Conservation (phyloP, 2,113 vertebrate genomes). For the Colinus virginianus region DNA sequence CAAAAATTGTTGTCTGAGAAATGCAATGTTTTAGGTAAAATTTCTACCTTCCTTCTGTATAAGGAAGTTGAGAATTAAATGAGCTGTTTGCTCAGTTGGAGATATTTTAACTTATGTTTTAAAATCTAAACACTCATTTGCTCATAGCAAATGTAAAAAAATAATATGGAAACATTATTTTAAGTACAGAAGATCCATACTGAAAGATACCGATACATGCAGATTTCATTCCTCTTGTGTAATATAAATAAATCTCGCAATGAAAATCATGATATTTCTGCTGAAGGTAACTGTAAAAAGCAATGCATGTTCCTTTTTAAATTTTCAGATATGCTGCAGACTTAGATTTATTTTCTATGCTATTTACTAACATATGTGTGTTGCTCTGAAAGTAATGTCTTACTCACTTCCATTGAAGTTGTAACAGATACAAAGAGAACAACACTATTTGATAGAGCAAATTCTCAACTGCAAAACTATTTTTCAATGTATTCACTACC, state of each 20-base stretch:
- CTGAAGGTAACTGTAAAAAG: neutral
- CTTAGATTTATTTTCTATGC: neutral
- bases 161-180: neutral
- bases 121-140: neutral
- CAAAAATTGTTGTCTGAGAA: slow-evolving; percentile 73
- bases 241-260: neutral
- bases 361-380: neutral
- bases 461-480: no score
- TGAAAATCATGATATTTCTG: neutral
- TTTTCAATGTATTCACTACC: no score
- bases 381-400: no score
- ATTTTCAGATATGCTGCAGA: neutral
- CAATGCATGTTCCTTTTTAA: neutral
- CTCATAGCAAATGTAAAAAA: neutral
- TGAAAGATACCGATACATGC: neutral
- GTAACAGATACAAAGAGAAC: no score
- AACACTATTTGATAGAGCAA: no score
- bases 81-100: neutral
- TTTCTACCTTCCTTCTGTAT: neutral
- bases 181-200: neutral
- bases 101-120: neutral
- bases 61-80: neutral
- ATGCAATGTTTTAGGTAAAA: slow-evolving; percentile 79
- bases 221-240: neutral
- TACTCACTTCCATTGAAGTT: no score